A percentile compares a stretch with the other conserved stretches of the same genome.
Conservation (phyloP, 2,113 vertebrate species). For the Rhabdornis inornatus region DNA sequence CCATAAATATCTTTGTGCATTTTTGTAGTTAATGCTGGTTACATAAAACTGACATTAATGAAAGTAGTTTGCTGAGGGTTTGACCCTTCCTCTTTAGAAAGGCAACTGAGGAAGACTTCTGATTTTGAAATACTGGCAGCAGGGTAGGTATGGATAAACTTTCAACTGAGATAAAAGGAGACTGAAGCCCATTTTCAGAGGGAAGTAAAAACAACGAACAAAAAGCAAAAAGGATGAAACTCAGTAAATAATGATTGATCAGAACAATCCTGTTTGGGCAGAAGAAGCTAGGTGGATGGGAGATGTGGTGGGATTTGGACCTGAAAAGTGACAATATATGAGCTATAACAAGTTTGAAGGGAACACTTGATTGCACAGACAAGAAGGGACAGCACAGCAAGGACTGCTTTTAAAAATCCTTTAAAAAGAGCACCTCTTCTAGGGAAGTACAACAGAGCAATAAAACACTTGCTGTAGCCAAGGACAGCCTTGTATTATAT, state of each 20-base stretch:
- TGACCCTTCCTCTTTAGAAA: background rate
- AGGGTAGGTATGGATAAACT: background rate
- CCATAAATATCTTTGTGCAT: background rate
- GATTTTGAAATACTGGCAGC: background rate
- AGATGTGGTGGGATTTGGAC: background rate
- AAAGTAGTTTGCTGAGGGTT: background rate
- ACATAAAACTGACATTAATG: background rate
- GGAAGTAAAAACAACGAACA: background rate
- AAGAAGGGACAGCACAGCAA: background rate
- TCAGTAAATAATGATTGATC: background rate
- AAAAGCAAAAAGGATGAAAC: background rate
- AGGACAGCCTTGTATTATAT: background rate
- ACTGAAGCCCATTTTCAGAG: background rate
- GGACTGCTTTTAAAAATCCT: background rate
- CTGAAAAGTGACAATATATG: background rate
- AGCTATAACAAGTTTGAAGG: background rate
- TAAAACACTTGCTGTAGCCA: background rate
- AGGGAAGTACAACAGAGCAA: background rate
- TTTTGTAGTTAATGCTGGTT: background rate
- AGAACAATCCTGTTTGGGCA: background rate
- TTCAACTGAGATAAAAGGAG: background rate
- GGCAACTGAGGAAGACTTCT: background rate
- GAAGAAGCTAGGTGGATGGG: rapidly evolving
- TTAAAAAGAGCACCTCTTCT: background rate
- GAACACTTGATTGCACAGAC: background rate